Base-by-base conservation (phyloP, 2,113 vertebrate genomes). In the Daphoenositta chrysoptera region DNA sequence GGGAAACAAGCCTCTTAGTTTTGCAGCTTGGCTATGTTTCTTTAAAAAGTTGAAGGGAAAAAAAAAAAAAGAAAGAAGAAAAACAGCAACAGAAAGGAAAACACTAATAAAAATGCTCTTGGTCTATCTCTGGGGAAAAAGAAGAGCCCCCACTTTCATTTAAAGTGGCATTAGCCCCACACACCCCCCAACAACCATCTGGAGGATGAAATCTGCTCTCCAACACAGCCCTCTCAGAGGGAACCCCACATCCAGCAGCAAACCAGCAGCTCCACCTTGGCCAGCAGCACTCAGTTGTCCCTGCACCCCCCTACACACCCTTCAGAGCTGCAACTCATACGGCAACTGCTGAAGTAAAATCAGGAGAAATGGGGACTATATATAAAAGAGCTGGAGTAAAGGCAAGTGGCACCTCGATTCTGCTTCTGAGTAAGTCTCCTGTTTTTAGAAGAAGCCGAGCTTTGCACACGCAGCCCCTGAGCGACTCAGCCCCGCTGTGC, bases 381-480 rank as follows among this genome's bases (percentile, higher is more conserved):
- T 71, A 64, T 85, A 77, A 86, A 84, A 65, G 65, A 70, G 56
- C 65, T 56, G 70, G 79, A 90, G 57, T 61, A 35, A 71, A 71
- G 42, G 23, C 73, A 4, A 77, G 90, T 60, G 56, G 61, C 71
- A 61, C 71, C 58, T 73, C 58, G 0, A 1, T n/a, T 97, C 89
- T 89, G 64, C 69, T 91, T 96, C 95, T 96, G 94, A 96, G 73
- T 93, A 96, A 90, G 82, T 35, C 63, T 90, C 56, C 85, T 88
- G 88, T 69, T 91, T 78, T 94, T 37, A 95, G 93, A 79, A 72
- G n/a, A 11, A 70, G 81, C 30, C 0, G 7, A 31, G 47, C 42
- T 51, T 28, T 53, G 73, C 66, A 33, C 50, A 33, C 39, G 3
- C 42, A 11, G 70, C 22, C 65, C 53, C 54, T 6, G 35, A 26